Base-by-base conservation (phyloP, 2,888 invertebrate genomes). In the Argyresthia albistria region DNA sequence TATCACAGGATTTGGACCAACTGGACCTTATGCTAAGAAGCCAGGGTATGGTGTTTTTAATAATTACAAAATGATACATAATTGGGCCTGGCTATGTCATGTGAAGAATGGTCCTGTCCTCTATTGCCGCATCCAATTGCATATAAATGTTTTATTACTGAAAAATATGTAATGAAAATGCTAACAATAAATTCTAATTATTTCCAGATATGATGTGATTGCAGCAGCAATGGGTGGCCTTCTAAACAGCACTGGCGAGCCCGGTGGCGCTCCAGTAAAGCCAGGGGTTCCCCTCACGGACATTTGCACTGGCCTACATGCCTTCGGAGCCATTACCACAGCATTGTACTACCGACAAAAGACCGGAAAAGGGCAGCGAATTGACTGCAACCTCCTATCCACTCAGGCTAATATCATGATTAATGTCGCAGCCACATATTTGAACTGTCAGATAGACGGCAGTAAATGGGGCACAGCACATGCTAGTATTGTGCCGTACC, bases 271-370 rank as follows among this genome's bases (percentile, higher is more conserved):
- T 43, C 98, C 98, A 0, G 94, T 94, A 57, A 97, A 98, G 80
- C 92, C 93, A 11, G 98, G 98, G 10, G 96, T 98, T 0, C 97
- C 98, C 0, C 91, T 97, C 63, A 97, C 97, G 0, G 98, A 99
- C 76, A 66, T 98, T 51, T 93, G 97, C 0, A 98, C 98, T 0
- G 98, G 98, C 0, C 87, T 99, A 3, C 98, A 96, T 73, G 97
- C 97, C 0, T 96, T 97, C 71, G 97, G 97, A 12, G 97, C 98
- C 0, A 97, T 98, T 57, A 88, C 98, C 88, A 95, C 98, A 0
- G 98, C 98, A 0, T 77, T 99, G 6, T 78, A 95, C 56, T 91
- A 96, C 65, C 88, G 96, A 51, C 76, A 89, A 8, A 91, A 90
- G 62, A 96, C 96, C 0, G 94, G 95, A 0, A 76, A 76, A 57